phyloP scores from a whole-genome alignment of 35 echinoderm and acorn worm genomes.

The Ptychodera flava region DNA sequence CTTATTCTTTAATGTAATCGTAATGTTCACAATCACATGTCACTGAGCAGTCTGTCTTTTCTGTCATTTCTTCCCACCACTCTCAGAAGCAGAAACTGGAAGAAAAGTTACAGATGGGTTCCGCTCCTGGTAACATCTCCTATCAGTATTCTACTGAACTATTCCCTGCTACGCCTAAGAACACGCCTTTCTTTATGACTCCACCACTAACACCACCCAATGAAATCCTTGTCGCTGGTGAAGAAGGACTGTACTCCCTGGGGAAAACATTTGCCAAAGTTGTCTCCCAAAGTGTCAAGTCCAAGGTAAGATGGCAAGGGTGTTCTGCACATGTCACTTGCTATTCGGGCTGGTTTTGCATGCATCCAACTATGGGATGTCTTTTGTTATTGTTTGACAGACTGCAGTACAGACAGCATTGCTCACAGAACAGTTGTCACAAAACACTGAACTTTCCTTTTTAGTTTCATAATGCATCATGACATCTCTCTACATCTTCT shows the following conservation, averaged over 20 bases:
- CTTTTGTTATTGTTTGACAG: too few relatives aligned
- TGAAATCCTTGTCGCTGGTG: conserved; percentile 27
- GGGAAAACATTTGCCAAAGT: background rate
- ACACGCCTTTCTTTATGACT: conserved; percentile 84
- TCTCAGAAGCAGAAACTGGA: conserved; percentile 53
- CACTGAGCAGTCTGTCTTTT: too few relatives aligned
- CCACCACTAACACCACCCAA: conserved; percentile 73
- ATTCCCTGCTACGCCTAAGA: conserved; percentile 60
- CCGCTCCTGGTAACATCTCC: conserved; percentile 12
- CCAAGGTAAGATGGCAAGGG: background rate
- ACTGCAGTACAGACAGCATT: too few relatives aligned
- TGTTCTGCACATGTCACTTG: too few relatives aligned
- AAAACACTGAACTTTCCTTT: too few relatives aligned
- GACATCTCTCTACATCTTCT: background rate
- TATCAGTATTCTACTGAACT: conserved; percentile 12
- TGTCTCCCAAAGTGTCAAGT: background rate
- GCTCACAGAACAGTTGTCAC: too few relatives aligned
- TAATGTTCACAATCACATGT: too few relatives aligned
- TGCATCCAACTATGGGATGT: too few relatives aligned
- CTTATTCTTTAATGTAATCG: too few relatives aligned
- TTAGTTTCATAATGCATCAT: too few relatives aligned
- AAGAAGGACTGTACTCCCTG: background rate
- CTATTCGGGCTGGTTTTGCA: too few relatives aligned
- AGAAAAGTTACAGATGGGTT: conserved; percentile 29
- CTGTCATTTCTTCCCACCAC: background rate